Conservation (phyloP, 2,888 invertebrate genomes). For the Temnothorax ravouxi region DNA sequence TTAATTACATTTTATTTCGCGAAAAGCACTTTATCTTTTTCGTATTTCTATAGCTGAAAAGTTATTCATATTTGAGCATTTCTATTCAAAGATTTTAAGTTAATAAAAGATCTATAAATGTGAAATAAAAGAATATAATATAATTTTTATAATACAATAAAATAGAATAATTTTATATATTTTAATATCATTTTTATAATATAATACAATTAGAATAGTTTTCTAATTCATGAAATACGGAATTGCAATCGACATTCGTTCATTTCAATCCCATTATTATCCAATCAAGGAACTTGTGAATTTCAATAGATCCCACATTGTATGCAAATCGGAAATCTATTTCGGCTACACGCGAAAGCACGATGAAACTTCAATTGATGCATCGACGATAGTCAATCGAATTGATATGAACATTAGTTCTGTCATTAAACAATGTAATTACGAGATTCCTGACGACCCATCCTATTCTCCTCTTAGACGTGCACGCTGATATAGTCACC, state of each 20-base stretch:
- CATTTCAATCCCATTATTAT: background rate
- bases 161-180: background rate
- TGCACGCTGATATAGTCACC: constrained; percentile 67
- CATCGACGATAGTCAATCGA: background rate
- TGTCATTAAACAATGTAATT: constrained; percentile 30
- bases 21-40: background rate
- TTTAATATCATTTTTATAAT: background rate
- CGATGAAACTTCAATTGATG: constrained; percentile 17
- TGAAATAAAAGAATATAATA: background rate
- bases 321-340: constrained; percentile 23
- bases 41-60: background rate
- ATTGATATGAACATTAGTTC: constrained; percentile 19
- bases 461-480: constrained; percentile 3
- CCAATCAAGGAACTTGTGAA: background rate
- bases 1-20: background rate
- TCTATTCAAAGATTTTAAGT: background rate
- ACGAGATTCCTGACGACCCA: constrained; percentile 11
- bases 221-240: background rate
- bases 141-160: background rate
- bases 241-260: background rate
- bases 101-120: background rate
- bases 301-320: constrained; percentile 3
- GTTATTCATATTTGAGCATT: background rate
- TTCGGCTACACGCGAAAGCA: background rate
- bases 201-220: constrained; percentile 3